Percentiles rank a stretch among this genome's conserved stretches.
phyloP scores from a whole-genome alignment of 2,113 vertebrate species.

The Muntiacus reevesi region DNA sequence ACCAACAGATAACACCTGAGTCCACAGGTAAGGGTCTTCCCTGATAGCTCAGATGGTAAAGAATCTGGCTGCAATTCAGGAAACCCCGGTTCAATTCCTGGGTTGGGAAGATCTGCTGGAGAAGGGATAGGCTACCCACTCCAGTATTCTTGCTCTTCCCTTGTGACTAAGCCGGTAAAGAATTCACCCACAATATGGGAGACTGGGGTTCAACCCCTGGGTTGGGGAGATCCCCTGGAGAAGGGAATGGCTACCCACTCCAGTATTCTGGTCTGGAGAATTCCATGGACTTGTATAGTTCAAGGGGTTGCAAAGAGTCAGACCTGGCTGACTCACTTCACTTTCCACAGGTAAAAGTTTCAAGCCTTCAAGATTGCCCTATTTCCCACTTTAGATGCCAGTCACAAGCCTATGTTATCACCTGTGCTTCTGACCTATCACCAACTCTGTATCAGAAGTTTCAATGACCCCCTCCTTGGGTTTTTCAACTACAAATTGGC shows the following conservation, averaged over 20 bases:
- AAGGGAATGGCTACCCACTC: background rate
- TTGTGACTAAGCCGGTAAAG: background rate
- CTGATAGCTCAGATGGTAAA: background rate
- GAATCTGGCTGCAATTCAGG: background rate
- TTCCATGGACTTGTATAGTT: background rate
- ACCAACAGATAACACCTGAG: background rate
- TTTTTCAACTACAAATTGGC: background rate
- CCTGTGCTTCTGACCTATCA: background rate
- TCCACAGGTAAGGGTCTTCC: background rate
- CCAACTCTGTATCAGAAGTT: background rate
- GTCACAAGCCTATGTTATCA: background rate
- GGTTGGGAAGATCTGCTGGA: background rate
- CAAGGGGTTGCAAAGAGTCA: background rate
- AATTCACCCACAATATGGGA: background rate
- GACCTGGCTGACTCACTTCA: background rate
- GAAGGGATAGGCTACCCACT: background rate
- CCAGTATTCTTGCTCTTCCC: background rate
- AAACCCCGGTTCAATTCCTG: fast-evolving
- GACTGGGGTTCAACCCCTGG: background rate
- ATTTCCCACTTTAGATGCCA: background rate
- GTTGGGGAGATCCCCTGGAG: background rate
- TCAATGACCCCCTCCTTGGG: background rate
- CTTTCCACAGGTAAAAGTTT: background rate
- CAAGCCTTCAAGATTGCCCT: background rate
- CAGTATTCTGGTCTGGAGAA: background rate